Evolutionary conservation across 2,797 vertebrate genomes (phyloP).

Genomic region (Danio albolineatus): DNA sequence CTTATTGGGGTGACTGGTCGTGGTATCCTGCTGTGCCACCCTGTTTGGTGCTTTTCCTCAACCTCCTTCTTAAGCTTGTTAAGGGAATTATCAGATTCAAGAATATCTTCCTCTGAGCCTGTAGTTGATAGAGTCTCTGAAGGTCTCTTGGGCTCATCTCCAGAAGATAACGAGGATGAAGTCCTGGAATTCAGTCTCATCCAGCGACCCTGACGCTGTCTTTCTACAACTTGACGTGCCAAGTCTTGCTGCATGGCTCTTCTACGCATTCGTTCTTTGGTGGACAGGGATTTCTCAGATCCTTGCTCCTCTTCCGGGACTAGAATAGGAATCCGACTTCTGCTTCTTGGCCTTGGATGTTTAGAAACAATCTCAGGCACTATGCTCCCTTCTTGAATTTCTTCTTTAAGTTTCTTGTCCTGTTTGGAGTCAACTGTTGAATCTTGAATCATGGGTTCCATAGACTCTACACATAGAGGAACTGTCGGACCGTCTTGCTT

Average conservation of each 20-base stretch:
- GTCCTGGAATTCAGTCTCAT: slow-evolving; percentile 86
- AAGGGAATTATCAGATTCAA: slow-evolving; percentile 82
- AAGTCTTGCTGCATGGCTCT: slow-evolving; percentile 84
- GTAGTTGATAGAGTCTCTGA: slow-evolving; percentile 89
- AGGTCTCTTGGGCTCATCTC: slow-evolving; percentile 82
- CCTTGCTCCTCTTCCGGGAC: slow-evolving; percentile 90
- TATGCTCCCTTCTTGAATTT: slow-evolving; percentile 42
- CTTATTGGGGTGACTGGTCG: slow-evolving; percentile 78
- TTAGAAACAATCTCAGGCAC: slow-evolving; percentile 55
- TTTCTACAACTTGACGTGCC: slow-evolving; percentile 88
- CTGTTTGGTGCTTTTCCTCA: slow-evolving; percentile 64
- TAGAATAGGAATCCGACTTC: slow-evolving; percentile 91
- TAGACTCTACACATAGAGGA: slow-evolving; percentile 55
- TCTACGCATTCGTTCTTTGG: slow-evolving; percentile 83
- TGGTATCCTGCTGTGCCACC: slow-evolving; percentile 87
- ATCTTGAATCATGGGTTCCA: slow-evolving; percentile 9
- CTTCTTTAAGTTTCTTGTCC: slow-evolving; percentile 55
- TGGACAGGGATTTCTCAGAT: slow-evolving; percentile 85
- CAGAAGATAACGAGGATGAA: slow-evolving; percentile 89
- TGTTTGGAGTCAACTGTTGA: slow-evolving; percentile 28
- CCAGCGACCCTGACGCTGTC: slow-evolving; percentile 84
- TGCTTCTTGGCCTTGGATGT: slow-evolving; percentile 69
- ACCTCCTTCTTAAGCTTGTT: slow-evolving; percentile 66
- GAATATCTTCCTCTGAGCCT: slow-evolving; percentile 91
- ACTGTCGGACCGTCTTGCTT: slow-evolving; percentile 4